A percentile compares a stretch with the other conserved stretches of the same genome.
Conservation (phyloP, 2,113 vertebrate species). For the Cebidichthys violaceus region DNA sequence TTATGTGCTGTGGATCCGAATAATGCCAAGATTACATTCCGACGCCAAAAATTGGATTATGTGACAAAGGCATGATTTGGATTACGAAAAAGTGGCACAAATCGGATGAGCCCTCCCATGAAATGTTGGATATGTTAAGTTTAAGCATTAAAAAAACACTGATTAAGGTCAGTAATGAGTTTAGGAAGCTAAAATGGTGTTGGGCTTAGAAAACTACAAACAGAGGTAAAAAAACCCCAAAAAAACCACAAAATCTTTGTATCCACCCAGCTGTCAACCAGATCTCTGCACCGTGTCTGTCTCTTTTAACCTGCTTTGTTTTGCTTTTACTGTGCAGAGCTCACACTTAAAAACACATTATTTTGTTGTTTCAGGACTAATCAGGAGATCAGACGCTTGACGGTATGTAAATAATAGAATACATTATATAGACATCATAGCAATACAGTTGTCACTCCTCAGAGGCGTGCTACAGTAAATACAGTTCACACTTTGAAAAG, state of each 20-base stretch:
- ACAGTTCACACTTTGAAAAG: conserved; percentile 1
- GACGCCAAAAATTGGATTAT: conserved; percentile 59
- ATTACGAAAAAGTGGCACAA: conserved; percentile 49
- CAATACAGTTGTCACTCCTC: background rate
- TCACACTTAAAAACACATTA: background rate
- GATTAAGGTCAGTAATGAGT: background rate
- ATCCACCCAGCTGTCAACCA: background rate
- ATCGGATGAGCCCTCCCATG: conserved; percentile 48
- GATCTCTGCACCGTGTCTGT: background rate
- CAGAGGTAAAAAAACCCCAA: background rate
- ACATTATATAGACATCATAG: background rate
- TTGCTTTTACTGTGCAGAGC: background rate
- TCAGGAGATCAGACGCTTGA: background rate
- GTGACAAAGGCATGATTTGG: conserved; percentile 53
- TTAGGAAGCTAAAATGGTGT: background rate
- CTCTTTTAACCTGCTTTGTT: background rate
- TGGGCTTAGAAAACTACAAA: background rate
- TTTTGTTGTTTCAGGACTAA: background rate
- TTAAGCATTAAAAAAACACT: conserved; percentile 4
- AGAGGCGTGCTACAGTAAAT: background rate
- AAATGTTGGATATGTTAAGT: conserved; percentile 18
- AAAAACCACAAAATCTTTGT: background rate
- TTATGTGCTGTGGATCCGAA: conserved; percentile 33
- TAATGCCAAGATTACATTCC: conserved; percentile 52
- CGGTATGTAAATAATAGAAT: background rate